Percentiles rank a stretch among this genome's conserved stretches.
Conservation (phyloP, 2,888 invertebrate genomes). For the Diplazon laetatorius region DNA sequence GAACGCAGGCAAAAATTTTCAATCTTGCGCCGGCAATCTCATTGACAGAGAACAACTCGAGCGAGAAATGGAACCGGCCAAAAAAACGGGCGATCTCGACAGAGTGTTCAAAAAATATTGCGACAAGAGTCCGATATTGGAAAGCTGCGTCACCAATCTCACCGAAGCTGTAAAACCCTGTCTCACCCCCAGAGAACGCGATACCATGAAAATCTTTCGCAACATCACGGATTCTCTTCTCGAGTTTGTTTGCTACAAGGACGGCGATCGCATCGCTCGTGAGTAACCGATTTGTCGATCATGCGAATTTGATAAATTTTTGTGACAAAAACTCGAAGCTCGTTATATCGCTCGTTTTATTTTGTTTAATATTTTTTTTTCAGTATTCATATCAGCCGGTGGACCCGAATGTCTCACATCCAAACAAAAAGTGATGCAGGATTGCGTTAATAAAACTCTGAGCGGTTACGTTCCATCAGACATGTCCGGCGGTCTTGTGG, state of each 20-base stretch:
- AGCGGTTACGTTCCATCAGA: conserved; percentile 84
- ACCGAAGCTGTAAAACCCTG: conserved; percentile 86
- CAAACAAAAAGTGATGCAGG: conserved; percentile 85
- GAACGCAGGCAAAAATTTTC: conserved; percentile 81
- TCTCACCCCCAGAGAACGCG: conserved; percentile 85
- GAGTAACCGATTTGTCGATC: conserved; percentile 78
- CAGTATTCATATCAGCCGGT: conserved; percentile 91
- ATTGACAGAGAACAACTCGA: conserved; percentile 85
- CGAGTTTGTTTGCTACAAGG: conserved; percentile 90
- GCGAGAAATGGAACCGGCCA: conserved; percentile 87
- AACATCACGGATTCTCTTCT: conserved; percentile 88
- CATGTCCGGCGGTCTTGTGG: conserved; percentile 41
- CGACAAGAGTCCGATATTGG: conserved; percentile 85
- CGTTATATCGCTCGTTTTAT: background rate
- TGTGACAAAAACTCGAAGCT: too few relatives aligned
- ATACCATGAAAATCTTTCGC: conserved; percentile 85
- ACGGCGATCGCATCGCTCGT: conserved; percentile 92
- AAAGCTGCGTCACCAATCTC: conserved; percentile 86
- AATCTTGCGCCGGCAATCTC: conserved; percentile 85
- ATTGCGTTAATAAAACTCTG: conserved; percentile 87
- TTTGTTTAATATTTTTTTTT: conserved; percentile 66
- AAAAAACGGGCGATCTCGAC: conserved; percentile 88
- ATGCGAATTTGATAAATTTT: too few relatives aligned
- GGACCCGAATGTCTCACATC: conserved; percentile 89
- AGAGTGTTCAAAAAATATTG: conserved; percentile 90